Conservation (phyloP, 2,797 vertebrate species). For the Paguma larvata region DNA sequence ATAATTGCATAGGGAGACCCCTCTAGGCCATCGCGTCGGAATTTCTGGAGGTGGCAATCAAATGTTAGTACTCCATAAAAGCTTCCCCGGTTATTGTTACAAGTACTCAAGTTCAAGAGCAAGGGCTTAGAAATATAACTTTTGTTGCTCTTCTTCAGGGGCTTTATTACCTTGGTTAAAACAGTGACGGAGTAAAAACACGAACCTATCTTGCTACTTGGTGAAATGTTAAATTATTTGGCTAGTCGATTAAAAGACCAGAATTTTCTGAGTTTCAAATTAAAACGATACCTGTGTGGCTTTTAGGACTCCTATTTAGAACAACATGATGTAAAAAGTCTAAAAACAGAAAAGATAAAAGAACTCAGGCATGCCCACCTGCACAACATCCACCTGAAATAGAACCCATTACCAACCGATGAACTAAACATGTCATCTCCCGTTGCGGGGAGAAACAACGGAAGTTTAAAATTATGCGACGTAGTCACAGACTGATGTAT, state of each 20-base stretch:
- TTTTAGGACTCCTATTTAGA: neutral
- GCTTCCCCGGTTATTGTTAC: neutral
- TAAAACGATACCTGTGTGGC: neutral
- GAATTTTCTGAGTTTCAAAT: neutral
- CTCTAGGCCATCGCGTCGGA: neutral
- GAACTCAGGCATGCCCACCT: neutral
- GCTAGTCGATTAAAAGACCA: neutral
- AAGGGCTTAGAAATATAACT: neutral
- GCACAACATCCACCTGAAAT: neutral
- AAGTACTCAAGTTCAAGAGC: neutral
- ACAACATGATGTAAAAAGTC: neutral
- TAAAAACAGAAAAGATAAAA: neutral
- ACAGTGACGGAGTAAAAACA: neutral
- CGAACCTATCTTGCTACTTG: neutral
- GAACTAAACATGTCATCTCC: neutral
- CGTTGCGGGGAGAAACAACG: neutral
- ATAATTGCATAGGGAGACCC: neutral
- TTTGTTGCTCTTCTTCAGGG: neutral
- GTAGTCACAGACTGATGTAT: neutral
- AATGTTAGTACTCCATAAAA: neutral
- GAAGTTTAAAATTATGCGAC: neutral
- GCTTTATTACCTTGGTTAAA: neutral
- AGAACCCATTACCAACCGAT: neutral
- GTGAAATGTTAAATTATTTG: neutral
- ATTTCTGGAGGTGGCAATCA: neutral